phyloP scores from a whole-genome alignment of 1,140 invertebrate genomes.

The Drosophila sproati region DNA sequence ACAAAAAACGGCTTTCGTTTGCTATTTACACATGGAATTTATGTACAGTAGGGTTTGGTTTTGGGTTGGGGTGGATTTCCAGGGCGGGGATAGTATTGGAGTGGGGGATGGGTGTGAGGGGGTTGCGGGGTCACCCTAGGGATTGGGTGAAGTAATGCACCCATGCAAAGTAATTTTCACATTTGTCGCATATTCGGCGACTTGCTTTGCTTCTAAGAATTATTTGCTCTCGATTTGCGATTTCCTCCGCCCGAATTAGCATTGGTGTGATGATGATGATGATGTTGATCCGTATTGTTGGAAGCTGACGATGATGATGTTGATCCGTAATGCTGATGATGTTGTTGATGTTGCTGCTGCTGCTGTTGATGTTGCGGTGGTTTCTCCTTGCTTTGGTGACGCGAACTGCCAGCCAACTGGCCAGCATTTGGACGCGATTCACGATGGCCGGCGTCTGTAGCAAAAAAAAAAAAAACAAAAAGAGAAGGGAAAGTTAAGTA shows the following conservation, averaged over 20 bases:
- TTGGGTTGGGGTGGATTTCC: neutral
- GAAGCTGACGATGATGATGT: constrained; percentile 47
- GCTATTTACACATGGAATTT: constrained; percentile 79
- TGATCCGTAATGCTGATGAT: constrained; percentile 18
- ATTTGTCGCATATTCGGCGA: constrained; percentile 48
- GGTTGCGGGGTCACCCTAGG: neutral
- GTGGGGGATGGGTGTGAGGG: neutral
- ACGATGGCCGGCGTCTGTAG: constrained; percentile 47
- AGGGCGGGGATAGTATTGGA: neutral
- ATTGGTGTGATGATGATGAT: constrained; percentile 34
- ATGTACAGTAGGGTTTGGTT: constrained; percentile 51
- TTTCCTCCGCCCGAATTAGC: constrained; percentile 52
- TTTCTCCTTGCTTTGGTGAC: constrained; percentile 72
- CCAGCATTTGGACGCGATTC: constrained; percentile 58
- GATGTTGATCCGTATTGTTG: constrained; percentile 61
- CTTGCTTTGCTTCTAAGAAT: constrained; percentile 59
- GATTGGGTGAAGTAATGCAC: neutral
- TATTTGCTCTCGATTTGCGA: constrained; percentile 70
- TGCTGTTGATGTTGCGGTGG: constrained; percentile 50
- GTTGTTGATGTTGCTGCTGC: constrained; percentile 60
- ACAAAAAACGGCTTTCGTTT: constrained; percentile 64
- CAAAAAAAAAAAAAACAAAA: neutral
- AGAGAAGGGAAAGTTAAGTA: neutral
- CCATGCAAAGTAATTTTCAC: constrained; percentile 42
- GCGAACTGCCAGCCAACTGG: constrained; percentile 46